Base-by-base conservation (phyloP, 1,140 invertebrate genomes). In the Drosophila rufa region DNA sequence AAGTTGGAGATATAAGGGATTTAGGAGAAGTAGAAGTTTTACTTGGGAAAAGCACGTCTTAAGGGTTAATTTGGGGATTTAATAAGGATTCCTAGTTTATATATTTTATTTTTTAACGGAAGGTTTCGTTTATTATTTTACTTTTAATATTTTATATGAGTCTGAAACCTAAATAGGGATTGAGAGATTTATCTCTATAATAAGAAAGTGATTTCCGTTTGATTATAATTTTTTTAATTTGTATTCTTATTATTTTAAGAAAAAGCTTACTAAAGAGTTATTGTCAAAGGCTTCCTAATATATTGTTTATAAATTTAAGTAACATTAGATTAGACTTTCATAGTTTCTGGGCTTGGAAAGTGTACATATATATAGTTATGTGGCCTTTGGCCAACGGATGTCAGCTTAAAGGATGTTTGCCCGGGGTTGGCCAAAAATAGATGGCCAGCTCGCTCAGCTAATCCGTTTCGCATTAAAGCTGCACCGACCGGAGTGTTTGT, bases 391-490 rank as follows among this genome's bases (percentile, higher is more conserved):
- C 12, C 48, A 38, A 38, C 50, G 4, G 15, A 45, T 45, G 38
- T 15, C 36, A 58, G 59, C 27, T 2, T 12, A 36, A 22, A 30
- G 17, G 36, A 19, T 59, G 27, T 25, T 43, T 22, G 42, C 62
- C 33, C 45, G 36, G 9, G 64, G 47, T 22, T 68, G 15, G 64
- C 36, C 36, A 19, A 50, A 59, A 50, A 50, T 57, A 59, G 69
- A 50, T 50, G n/a, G 25, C 51, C 45, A 59, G 19, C 68, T 36
- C 27, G 36, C 36, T 22, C 36, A 43, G 38, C 46, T 73, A 73
- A 74, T 73, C 55, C 68, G 30, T 73, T 74, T 73, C 45, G 45
- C 45, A 73, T 73, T 71, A 73, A 60, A 73, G 56, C 70, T 73
- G 67, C 55, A 43, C 70, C n/a, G 42, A 51, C 67, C 70, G 8